Evolutionary conservation across 2,888 invertebrate species (phyloP).

Genomic region (Stenodera caucasica): DNA sequence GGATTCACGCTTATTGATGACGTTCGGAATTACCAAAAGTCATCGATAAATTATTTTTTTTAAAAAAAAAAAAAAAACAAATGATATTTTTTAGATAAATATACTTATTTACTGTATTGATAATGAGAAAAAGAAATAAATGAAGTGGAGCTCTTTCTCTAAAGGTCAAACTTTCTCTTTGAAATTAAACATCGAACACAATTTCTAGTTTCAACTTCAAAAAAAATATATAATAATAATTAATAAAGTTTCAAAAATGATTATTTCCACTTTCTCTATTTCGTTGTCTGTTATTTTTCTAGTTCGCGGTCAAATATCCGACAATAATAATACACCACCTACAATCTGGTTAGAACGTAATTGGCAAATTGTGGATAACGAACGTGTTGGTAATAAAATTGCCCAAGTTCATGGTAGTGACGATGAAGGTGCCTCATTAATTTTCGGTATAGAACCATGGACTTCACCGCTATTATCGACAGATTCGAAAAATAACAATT

Average conservation of each 20-base stretch:
- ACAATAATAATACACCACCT: conserved; percentile 57
- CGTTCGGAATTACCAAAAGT: background rate
- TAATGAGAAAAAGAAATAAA: background rate
- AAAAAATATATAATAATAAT: no score
- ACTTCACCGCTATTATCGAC: background rate
- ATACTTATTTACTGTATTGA: no score
- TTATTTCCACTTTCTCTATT: conserved; percentile 2
- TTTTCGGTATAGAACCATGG: conserved; percentile 70
- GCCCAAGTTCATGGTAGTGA: conserved; percentile 70
- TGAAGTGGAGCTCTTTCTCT: background rate
- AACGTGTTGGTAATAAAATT: conserved; percentile 72
- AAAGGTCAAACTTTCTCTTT: conserved; percentile 6
- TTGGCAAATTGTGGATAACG: conserved; percentile 74
- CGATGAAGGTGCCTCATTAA: conserved; percentile 65
- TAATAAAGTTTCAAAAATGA: no score
- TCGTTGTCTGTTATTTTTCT: conserved; percentile 19
- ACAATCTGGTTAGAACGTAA: conserved; percentile 68
- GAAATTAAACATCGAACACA: conserved; percentile 1
- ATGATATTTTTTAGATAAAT: no score
- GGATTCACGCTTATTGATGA: background rate
- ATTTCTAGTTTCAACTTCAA: no score
- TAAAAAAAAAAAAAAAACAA: no score
- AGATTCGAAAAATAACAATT: conserved; percentile 38
- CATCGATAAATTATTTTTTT: no score
- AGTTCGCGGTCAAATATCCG: conserved; percentile 36